Conservation (phyloP, 2,113 vertebrate species). For the Platichthys stellatus region DNA sequence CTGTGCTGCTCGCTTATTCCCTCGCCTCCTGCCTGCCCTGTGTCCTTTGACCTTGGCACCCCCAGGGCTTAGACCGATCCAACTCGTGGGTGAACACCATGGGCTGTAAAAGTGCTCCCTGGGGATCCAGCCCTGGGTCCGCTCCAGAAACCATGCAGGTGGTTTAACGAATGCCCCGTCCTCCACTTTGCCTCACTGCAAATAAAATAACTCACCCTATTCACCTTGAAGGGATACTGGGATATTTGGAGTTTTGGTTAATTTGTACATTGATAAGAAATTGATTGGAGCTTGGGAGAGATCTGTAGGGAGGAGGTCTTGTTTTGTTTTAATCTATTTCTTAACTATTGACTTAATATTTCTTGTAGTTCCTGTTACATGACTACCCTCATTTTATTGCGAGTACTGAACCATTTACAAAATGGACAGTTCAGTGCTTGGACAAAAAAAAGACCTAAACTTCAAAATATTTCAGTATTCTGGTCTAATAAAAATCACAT, state of each 20-base stretch:
- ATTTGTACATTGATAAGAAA: conserved; percentile 23
- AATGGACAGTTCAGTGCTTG: not conserved
- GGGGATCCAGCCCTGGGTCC: conserved; percentile 98
- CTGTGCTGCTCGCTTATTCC: conserved; percentile 79
- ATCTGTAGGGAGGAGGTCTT: not conserved
- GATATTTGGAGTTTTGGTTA: conserved; percentile 72
- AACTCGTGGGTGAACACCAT: conserved; percentile 99
- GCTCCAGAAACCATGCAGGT: conserved; percentile 98
- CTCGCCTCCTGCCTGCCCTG: conserved; percentile 82
- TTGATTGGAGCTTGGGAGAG: not conserved
- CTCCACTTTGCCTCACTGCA: conserved; percentile 61
- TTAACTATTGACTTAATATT: not conserved
- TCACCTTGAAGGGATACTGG: conserved; percentile 64
- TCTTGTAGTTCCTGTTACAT: not conserved
- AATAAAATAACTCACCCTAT: conserved; percentile 47
- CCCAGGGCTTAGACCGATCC: conserved; percentile 99
- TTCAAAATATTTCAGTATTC: conserved; percentile 67
- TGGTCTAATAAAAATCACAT: conserved; percentile 36
- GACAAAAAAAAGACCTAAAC: conserved; percentile 56
- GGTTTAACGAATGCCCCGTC: conserved; percentile 84
- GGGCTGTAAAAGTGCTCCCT: conserved; percentile 97
- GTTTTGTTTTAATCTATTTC: not conserved
- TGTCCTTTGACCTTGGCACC: conserved; percentile 89
- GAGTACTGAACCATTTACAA: not conserved
- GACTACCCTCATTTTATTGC: not conserved